These are phyloP conservation scores for Microplitis mediator DNA, from an alignment of 1,140 invertebrate genomes.

Conservation along the genomic window DNA sequence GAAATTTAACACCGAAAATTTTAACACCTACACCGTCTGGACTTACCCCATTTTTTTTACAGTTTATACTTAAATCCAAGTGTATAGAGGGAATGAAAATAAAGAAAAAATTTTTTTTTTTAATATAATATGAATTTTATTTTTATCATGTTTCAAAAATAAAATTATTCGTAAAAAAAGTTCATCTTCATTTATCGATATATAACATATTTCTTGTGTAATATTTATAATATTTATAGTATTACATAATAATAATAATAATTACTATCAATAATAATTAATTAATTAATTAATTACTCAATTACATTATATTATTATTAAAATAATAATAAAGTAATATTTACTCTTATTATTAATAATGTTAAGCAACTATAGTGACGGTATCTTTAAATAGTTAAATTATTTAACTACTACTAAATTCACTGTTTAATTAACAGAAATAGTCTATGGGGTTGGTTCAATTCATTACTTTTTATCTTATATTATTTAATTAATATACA, in stretches of 20 bases:
- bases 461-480: too few species aligned
- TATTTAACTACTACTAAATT: neutral
- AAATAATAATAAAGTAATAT: conserved; percentile 40
- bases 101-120: conserved; percentile 26
- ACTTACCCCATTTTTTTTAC: too few species aligned
- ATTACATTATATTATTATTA: conserved; percentile 33
- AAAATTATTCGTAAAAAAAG: conserved; percentile 64
- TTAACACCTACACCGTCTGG: too few species aligned
- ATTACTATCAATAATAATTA: too few species aligned
- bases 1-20: too few species aligned
- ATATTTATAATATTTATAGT: neutral
- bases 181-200: conserved; percentile 46
- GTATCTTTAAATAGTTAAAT: conserved; percentile 26
- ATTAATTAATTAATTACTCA: too few species aligned
- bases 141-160: conserved; percentile 61
- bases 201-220: conserved; percentile 41
- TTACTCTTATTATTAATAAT: conserved; percentile 35
- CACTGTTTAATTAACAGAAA: neutral
- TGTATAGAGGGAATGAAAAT: neutral
- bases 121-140: conserved; percentile 58
- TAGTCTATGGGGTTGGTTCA: conserved; percentile 43
- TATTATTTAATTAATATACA: too few species aligned
- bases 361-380: conserved; percentile 33
- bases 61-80: neutral
- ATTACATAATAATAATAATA: too few species aligned